Base-by-base conservation (phyloP, 2,888 invertebrate species). In the Hydroisotoma schaefferi region DNA sequence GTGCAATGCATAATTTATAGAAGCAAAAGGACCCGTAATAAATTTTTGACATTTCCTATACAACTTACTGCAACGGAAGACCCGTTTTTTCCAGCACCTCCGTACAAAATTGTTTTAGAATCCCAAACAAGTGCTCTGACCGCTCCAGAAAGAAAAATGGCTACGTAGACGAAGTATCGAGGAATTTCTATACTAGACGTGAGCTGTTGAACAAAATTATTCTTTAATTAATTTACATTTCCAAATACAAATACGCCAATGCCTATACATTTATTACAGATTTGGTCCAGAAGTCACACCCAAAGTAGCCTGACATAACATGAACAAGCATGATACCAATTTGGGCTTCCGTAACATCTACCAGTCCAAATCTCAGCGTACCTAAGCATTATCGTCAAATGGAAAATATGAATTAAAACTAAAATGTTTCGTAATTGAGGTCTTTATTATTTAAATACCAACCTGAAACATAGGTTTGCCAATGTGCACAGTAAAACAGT, bases 301-400 rank as follows among this genome's bases (percentile, higher is more conserved):
- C 98, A 75, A 94, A 87, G 57, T 87, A 78, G 27, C 91, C 89
- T 28, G 97, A 92, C 63, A 92, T 78, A 59, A 94, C 75, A 75
- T 97, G 92, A 73, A 97, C 88, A 52, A 78, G 78, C 71, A 98
- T 97, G 72, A 98, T 93, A 52, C 88, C 86, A 78, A 92, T 88
- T 80, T 99, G 99, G 5, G 95, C 97, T 80, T 99, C 99, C 0
- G 98, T 99, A 28, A 99, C 99, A 82, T 99, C 99, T 72, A 99
- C 82, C 78, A 84, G 86, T 53, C 94, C 94, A 80, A 94, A 91
- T 73, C 86, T 84, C 72, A 94, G 80, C 26, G 91, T 92, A 48
- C 94, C 83, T 81, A 69, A n/a, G n/a, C n/a, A n/a, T n/a, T n/a
- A n/a, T n/a, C n/a, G n/a, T n/a, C n/a, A n/a, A n/a, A n/a, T n/a